These are phyloP conservation scores for Brachylomia viminalis DNA, from an alignment of 2,888 invertebrate genomes.

Conservation along the genomic window DNA sequence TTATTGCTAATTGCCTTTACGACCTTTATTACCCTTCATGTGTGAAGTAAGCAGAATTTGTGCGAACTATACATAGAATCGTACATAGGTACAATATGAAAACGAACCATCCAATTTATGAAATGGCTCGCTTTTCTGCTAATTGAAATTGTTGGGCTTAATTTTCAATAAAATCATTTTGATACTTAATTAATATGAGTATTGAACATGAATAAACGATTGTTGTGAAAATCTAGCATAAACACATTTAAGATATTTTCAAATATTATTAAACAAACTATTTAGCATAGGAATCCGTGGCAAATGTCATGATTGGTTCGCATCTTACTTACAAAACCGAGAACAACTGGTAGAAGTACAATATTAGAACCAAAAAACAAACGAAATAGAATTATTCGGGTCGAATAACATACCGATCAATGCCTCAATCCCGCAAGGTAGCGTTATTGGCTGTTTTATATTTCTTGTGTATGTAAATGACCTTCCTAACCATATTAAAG, in stretches of 20 bases:
- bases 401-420: no score
- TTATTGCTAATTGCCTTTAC: background rate
- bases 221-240: background rate
- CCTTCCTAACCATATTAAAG: no score
- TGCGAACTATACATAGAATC: background rate
- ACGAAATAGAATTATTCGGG: no score
- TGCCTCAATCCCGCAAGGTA: no score
- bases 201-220: background rate
- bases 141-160: background rate
- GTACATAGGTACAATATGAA: background rate
- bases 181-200: background rate
- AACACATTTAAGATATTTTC: background rate
- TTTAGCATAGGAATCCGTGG: no score
- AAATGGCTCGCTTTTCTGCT: background rate
- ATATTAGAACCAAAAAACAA: no score
- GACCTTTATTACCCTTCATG: background rate
- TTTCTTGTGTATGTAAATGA: no score
- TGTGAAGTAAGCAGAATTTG: background rate
- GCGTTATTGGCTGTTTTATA: no score
- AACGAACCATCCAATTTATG: background rate
- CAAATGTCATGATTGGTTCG: no score
- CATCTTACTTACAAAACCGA: no score
- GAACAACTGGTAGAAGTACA: no score
- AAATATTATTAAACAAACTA: no score
- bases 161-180: background rate